Evolutionary conservation across 2,113 vertebrate species (phyloP).

Genomic region (Phalacrocorax pelagicus): DNA sequence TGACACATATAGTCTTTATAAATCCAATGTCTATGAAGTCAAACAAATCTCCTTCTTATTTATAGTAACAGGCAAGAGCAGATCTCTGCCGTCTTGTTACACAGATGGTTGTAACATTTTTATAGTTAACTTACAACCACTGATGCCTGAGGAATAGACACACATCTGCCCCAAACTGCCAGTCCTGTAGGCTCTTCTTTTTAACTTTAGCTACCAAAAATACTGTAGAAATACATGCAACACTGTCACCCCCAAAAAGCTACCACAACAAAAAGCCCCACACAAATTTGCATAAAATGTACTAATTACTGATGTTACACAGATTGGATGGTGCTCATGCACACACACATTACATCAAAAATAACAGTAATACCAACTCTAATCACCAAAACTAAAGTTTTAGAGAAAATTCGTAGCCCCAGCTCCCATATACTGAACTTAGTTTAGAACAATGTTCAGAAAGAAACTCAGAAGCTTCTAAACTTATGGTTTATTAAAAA

Average conservation of each 20-base stretch:
- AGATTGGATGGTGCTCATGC: background rate
- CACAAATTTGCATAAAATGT: background rate
- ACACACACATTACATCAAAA: background rate
- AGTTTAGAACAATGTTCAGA: background rate
- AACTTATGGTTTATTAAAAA: background rate
- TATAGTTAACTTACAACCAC: constrained; percentile 75
- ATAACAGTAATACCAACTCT: background rate
- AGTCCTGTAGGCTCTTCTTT: constrained; percentile 68
- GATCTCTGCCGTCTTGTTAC: constrained; percentile 68
- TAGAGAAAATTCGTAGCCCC: background rate
- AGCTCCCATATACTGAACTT: background rate
- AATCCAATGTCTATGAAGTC: constrained; percentile 62
- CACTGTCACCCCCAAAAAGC: background rate
- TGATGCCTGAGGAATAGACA: constrained; percentile 68
- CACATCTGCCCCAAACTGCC: constrained; percentile 74
- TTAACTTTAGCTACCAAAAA: constrained; percentile 61
- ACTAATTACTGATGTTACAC: background rate
- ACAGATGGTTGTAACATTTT: constrained; percentile 74
- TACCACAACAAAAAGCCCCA: background rate
- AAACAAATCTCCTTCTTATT: constrained; percentile 66
- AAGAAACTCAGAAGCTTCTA: background rate
- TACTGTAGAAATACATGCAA: background rate
- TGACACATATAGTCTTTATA: constrained; percentile 59
- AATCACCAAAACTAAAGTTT: background rate
- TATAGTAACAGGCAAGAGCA: constrained; percentile 63